A percentile compares a stretch with the other conserved stretches of the same genome.
These are phyloP conservation scores for Scaptomyza montana DNA, from an alignment of 1,140 invertebrate genomes.

Conservation along the genomic window DNA sequence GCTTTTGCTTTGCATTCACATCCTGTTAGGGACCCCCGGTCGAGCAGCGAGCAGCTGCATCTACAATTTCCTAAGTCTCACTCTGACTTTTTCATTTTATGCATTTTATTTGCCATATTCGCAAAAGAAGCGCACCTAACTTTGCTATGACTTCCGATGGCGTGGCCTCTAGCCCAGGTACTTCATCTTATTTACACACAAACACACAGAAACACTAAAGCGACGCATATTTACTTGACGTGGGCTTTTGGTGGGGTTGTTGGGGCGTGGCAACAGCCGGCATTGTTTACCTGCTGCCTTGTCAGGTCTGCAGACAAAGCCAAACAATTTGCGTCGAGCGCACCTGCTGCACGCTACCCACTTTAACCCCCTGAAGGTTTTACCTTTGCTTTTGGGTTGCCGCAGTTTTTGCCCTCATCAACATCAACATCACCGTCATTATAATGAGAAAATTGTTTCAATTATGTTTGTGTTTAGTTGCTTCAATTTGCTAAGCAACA, in stretches of 20 bases:
- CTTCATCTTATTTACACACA: constrained; percentile 63
- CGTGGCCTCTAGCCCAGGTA: constrained; percentile 32
- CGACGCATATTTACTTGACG: constrained; percentile 77
- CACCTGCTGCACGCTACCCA: constrained; percentile 50
- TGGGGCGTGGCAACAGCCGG: constrained; percentile 40
- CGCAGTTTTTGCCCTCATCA: constrained; percentile 12
- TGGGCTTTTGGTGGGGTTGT: constrained; percentile 7
- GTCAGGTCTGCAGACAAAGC: constrained; percentile 61
- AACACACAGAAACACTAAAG: constrained; percentile 14
- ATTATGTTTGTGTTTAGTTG: constrained; percentile 83
- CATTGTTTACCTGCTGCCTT: constrained; percentile 73
- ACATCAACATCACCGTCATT: constrained; percentile 61
- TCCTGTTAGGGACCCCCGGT: constrained; percentile 33
- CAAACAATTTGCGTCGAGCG: constrained; percentile 74
- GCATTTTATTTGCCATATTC: constrained; percentile 42
- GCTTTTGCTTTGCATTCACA: constrained; percentile 41
- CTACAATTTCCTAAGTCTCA: constrained; percentile 44
- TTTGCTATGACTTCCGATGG: constrained; percentile 58
- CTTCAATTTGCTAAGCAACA: constrained; percentile 82
- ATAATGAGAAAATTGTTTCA: constrained; percentile 83
- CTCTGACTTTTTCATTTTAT: constrained; percentile 61
- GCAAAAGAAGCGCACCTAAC: constrained; percentile 56
- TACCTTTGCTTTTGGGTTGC: constrained; percentile 19
- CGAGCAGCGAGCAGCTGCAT: constrained; percentile 15
- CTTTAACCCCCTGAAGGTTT: constrained; percentile 22